A percentile compares a stretch with the other conserved stretches of the same genome.
phyloP scores from a whole-genome alignment of 2,888 invertebrate species.

The Agriotes lineatus region DNA sequence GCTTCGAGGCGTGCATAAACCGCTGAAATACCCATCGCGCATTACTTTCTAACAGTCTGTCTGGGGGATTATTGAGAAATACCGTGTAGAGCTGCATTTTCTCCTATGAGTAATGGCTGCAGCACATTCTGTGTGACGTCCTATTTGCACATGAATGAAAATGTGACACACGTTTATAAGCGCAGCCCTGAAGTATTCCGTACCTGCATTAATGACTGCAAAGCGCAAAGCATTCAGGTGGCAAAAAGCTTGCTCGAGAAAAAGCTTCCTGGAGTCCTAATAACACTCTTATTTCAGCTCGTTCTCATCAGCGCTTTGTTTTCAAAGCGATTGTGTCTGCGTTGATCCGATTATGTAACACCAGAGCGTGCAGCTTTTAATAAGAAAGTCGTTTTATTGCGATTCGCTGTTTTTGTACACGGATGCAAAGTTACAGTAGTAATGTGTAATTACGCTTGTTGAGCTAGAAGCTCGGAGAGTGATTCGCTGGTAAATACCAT shows the following conservation, averaged over 20 bases:
- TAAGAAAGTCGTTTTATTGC: constrained; percentile 20
- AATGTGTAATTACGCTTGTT: too few relatives aligned
- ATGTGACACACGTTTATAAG: constrained; percentile 15
- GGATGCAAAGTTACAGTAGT: too few relatives aligned
- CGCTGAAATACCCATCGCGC: not conserved
- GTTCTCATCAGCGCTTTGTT: constrained; percentile 48
- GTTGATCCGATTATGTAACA: constrained; percentile 48
- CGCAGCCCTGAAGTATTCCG: not conserved
- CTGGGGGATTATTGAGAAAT: constrained; percentile 9
- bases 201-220: constrained; percentile 11
- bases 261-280: constrained; percentile 6
- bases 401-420: too few relatives aligned
- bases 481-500: too few relatives aligned
- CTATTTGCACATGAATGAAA: constrained; percentile 23
- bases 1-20: not conserved
- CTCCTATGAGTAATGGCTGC: constrained; percentile 19
- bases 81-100: constrained; percentile 12
- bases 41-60: not conserved
- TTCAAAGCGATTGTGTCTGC: constrained; percentile 47
- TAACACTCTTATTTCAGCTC: constrained; percentile 23
- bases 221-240: constrained; percentile 8
- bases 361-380: constrained; percentile 41
- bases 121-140: constrained; percentile 15
- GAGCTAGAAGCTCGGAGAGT: too few relatives aligned
- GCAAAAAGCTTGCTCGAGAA: not conserved